A percentile compares a stretch with the other conserved stretches of the same genome.
phyloP scores from a whole-genome alignment of 1,140 invertebrate species.

The Littorina saxatilis region DNA sequence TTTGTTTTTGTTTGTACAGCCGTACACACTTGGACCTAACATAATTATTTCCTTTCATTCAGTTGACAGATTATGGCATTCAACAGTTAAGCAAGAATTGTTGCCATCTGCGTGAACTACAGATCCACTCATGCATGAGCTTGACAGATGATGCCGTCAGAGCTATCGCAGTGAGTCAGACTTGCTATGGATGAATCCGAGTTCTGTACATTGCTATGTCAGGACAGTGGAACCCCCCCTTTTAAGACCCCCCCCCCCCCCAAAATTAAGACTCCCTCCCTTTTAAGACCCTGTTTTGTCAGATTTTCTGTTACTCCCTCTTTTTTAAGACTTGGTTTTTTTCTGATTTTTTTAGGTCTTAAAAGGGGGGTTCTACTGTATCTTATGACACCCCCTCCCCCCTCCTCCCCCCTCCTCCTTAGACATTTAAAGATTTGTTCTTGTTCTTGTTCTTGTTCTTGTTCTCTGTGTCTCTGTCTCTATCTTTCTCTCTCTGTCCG shows the following conservation, averaged over 20 bases:
- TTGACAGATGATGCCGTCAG: not conserved
- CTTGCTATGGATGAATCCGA: too few relatives aligned
- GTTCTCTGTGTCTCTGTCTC: too few relatives aligned
- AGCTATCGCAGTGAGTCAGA: not conserved
- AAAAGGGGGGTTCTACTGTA: too few relatives aligned
- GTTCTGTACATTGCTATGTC: too few relatives aligned
- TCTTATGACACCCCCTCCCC: not conserved
- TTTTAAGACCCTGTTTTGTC: too few relatives aligned
- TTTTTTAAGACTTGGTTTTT: not conserved
- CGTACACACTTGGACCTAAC: not conserved
- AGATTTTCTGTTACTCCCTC: too few relatives aligned
- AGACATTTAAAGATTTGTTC: too few relatives aligned
- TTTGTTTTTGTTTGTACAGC: not conserved
- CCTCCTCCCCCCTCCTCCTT: not conserved
- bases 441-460: not conserved
- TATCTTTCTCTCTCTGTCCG: too few relatives aligned
- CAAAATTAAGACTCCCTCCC: too few relatives aligned
- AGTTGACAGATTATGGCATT: constrained; percentile 18
- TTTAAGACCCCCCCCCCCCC: too few relatives aligned
- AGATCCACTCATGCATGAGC: not conserved
- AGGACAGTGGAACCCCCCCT: not conserved
- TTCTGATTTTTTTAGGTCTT: too few relatives aligned
- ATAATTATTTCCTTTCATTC: too few relatives aligned
- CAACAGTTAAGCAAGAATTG: not conserved
- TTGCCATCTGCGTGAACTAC: not conserved